Evolutionary conservation across 1,140 invertebrate genomes (phyloP), one percentile per base, ranked within the genome.

Genomic region (Triops longicaudatus): DNA sequence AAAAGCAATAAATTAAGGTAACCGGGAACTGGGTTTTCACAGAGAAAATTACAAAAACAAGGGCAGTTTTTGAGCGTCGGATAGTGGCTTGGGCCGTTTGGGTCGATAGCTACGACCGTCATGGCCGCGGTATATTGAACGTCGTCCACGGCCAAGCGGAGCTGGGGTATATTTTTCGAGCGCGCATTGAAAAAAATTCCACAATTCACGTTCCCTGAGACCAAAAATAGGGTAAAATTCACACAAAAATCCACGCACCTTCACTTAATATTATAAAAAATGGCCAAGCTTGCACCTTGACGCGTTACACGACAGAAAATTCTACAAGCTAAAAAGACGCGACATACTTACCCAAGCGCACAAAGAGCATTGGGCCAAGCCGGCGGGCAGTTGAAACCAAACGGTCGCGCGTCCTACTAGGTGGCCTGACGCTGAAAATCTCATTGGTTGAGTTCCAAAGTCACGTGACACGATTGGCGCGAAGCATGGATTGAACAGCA

Each of bases 171-270:
- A 63, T 63, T 63, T 63, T 74, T 74, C 41, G 28, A 74, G 71
- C 42, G 76, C 26, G 41, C 73, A 31, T 76, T 71, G 10, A 14
- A 14, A 31, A 78, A 78, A 78, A 78, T 78, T 78, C 73, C 44
- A 31, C 72, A 71, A 75, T 73, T 75, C 43, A 22, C 14, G 10
- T 63, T 41, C 37, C n/a, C 43, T 76, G 26, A 22, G 28, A 28
- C 73, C 26, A 50, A 78, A 78, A 31, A 63, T 17, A 22, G n/a
- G n/a, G 44, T 44, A 78, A 78, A 78, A 78, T 75, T 75, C 72
- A 73, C 41, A 42, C 31, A 78, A 78, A 78, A 78, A 78, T 78
- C 77, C 73, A 63, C 26, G 71, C 27, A 43, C 71, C 73, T 75
- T 22, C n/a, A 17, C 28, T 76, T 72, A 72, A 76, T 75, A 71